These are phyloP conservation scores for Cacatua alba DNA, from an alignment of 2,113 vertebrate species.

Conservation along the genomic window DNA sequence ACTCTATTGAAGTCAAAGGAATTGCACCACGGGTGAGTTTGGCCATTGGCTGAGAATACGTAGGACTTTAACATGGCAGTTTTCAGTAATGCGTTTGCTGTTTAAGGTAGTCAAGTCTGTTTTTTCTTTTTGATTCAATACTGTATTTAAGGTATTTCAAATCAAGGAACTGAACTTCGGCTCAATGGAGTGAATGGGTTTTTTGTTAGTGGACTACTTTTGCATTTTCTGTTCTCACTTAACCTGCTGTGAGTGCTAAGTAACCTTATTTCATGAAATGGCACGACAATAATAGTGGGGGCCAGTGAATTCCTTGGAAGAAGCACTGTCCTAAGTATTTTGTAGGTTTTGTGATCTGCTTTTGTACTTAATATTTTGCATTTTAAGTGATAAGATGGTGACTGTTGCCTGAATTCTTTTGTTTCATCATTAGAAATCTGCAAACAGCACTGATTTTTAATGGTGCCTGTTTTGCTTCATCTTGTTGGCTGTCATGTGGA, in stretches of 20 bases:
- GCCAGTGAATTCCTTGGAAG: neutral
- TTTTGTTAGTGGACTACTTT: neutral
- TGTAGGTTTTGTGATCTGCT: neutral
- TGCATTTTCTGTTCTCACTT: neutral
- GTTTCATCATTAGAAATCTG: rapidly evolving
- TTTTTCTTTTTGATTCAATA: neutral
- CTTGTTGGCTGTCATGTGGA: rapidly evolving
- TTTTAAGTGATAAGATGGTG: neutral
- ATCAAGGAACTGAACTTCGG: neutral
- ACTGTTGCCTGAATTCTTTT: neutral
- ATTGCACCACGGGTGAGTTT: neutral
- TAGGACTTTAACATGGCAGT: neutral
- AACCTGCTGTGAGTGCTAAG: neutral
- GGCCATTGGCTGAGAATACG: neutral
- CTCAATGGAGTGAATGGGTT: neutral
- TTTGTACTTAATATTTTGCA: neutral
- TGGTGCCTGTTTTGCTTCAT: neutral
- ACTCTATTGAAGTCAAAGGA: slow-evolving; percentile 6
- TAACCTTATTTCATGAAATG: neutral
- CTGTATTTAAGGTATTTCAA: neutral
- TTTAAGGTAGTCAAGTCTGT: neutral
- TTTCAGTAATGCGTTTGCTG: neutral
- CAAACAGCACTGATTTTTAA: neutral
- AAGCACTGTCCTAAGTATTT: neutral
- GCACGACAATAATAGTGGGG: neutral